Evolutionary conservation across 2,888 invertebrate genomes (phyloP).

Genomic region (Agonopterix arenella): DNA sequence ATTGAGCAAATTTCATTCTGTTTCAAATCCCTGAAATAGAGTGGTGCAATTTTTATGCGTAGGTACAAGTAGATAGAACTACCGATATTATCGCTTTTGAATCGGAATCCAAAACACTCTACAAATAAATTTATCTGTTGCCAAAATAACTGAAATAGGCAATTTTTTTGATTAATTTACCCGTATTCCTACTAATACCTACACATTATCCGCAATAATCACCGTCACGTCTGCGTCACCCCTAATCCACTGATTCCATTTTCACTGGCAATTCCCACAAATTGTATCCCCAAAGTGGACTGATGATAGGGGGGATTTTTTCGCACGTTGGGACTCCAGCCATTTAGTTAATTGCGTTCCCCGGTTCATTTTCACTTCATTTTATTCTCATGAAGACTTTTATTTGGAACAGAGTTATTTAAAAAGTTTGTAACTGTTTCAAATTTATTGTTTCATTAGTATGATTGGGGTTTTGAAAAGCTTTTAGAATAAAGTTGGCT

Average conservation of each 20-base stretch:
- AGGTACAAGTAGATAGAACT: too few relatives aligned
- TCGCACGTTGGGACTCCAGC: conserved; percentile 27
- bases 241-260: conserved; percentile 21
- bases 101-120: too few relatives aligned
- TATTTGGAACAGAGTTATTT: conserved; percentile 1
- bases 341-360: conserved; percentile 35
- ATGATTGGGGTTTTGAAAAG: too few relatives aligned
- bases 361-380: conserved; percentile 36
- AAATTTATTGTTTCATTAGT: background rate
- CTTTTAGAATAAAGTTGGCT: too few relatives aligned
- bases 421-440: background rate
- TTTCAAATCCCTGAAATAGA: too few relatives aligned
- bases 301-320: conserved; percentile 22
- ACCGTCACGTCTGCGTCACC: conserved; percentile 11
- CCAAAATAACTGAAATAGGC: too few relatives aligned
- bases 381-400: conserved; percentile 23
- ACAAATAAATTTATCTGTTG: too few relatives aligned
- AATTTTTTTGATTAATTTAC: too few relatives aligned
- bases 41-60: too few relatives aligned
- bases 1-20: too few relatives aligned
- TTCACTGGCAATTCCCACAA: conserved; percentile 24
- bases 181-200: too few relatives aligned
- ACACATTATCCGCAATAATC: background rate
- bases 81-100: too few relatives aligned
- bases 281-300: conserved; percentile 29